Conservation (phyloP, 2,888 invertebrate genomes). For the Torymus auratus region DNA sequence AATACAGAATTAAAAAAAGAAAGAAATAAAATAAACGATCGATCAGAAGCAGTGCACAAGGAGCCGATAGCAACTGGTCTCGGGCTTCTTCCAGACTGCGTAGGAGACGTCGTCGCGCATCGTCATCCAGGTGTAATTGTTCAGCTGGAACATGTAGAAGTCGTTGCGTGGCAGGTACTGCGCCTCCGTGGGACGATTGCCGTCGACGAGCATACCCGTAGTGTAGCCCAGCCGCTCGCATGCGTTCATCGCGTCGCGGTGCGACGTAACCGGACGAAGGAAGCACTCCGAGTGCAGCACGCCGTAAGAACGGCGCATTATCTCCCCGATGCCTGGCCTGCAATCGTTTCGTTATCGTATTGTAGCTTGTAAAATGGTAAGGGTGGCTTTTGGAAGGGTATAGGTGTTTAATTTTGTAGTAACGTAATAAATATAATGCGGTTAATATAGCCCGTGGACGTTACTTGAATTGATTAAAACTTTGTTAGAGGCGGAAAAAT, state of each 20-base stretch:
- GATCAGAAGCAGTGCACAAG: constrained; percentile 62
- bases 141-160: constrained; percentile 67
- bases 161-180: constrained; percentile 61
- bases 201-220: constrained; percentile 72
- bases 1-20: not conserved
- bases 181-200: constrained; percentile 39
- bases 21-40: no score
- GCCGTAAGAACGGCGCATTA: constrained; percentile 82
- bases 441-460: no score
- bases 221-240: constrained; percentile 82
- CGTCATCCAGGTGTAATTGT: constrained; percentile 63
- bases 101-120: constrained; percentile 64
- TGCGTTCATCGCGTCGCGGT: constrained; percentile 78
- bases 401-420: no score
- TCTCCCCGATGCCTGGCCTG: constrained; percentile 80
- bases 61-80: constrained; percentile 65
- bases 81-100: constrained; percentile 61
- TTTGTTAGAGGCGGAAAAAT: no score
- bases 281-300: constrained; percentile 87
- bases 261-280: constrained; percentile 65
- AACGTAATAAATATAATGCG: no score
- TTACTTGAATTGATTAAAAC: no score
- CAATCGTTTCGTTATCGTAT: no score
- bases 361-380: no score
- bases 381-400: no score